phyloP scores from a whole-genome alignment of 2,113 vertebrate genomes.

The Vicugna pacos region DNA sequence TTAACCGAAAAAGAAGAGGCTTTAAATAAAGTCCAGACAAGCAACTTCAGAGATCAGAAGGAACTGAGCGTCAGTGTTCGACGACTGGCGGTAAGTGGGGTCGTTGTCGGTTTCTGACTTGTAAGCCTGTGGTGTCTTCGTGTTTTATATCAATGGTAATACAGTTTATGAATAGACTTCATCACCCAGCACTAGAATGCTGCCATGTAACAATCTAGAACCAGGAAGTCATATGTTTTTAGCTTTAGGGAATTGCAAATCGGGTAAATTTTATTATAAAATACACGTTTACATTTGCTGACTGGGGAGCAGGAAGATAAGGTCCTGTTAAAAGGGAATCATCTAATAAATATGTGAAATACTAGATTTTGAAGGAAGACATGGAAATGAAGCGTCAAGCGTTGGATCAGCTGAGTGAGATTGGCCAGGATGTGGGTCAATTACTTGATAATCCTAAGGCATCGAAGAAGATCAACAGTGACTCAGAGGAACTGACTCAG shows the following conservation, averaged over 20 bases:
- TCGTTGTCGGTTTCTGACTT: background rate
- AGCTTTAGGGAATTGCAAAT: background rate
- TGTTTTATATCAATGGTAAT: background rate
- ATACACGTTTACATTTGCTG: background rate
- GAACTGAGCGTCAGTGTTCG: slow-evolving; percentile 94
- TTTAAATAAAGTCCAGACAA: slow-evolving; percentile 93
- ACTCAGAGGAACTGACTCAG: slow-evolving; percentile 94
- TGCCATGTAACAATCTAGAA: background rate
- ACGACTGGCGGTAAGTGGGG: slow-evolving; percentile 93
- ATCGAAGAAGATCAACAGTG: slow-evolving; percentile 88
- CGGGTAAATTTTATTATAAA: background rate
- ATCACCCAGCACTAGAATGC: background rate
- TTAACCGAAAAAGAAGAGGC: slow-evolving; percentile 94
- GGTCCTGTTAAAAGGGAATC: background rate
- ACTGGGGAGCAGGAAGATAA: background rate
- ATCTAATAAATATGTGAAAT: slow-evolving; percentile 67
- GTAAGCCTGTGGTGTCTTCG: background rate
- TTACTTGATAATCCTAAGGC: slow-evolving; percentile 90
- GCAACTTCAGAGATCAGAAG: slow-evolving; percentile 93
- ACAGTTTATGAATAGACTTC: background rate
- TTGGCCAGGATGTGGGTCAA: slow-evolving; percentile 92
- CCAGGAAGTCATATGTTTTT: background rate
- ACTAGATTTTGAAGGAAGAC: slow-evolving; percentile 96
- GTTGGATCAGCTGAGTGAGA: slow-evolving; percentile 93
- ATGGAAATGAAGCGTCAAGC: slow-evolving; percentile 95